Conservation (phyloP, 2,888 invertebrate genomes). For the Epirrita christyi region DNA sequence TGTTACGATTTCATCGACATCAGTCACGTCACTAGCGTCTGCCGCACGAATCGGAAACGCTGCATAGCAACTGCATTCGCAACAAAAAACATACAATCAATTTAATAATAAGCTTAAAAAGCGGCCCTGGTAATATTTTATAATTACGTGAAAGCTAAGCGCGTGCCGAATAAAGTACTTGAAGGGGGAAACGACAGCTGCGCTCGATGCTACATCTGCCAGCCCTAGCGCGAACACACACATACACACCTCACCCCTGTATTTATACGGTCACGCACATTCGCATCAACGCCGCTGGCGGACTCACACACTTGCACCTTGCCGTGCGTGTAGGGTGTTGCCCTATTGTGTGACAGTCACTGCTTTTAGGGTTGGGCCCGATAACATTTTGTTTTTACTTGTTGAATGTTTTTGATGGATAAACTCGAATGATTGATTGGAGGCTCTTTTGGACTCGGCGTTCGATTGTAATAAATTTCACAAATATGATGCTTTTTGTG, state of each 20-base stretch:
- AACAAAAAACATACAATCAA: constrained; percentile 60
- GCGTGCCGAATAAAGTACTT: constrained; percentile 74
- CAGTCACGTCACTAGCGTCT: constrained; percentile 22
- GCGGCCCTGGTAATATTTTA: constrained; percentile 73
- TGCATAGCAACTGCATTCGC: constrained; percentile 67
- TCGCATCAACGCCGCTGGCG: constrained; percentile 20
- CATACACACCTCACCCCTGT: constrained; percentile 37
- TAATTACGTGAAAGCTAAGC: constrained; percentile 79
- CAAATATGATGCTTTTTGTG: constrained; percentile 52
- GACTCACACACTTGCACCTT: constrained; percentile 37
- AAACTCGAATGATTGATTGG: constrained; percentile 77
- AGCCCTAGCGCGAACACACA: constrained; percentile 64
- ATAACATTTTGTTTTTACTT: constrained; percentile 83
- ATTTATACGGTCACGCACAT: constrained; percentile 28
- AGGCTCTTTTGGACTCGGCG: constrained; percentile 58
- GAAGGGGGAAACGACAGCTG: constrained; percentile 74
- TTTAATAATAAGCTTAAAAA: constrained; percentile 65
- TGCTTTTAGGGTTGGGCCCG: constrained; percentile 60
- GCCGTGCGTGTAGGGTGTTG: constrained; percentile 62
- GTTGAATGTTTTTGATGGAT: constrained; percentile 82
- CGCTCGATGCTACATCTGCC: constrained; percentile 74
- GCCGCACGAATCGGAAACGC: constrained; percentile 27
- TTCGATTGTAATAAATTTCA: constrained; percentile 68
- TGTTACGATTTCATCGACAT: constrained; percentile 24
- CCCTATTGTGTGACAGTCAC: constrained; percentile 60